Evolutionary conservation across 2,888 invertebrate species (phyloP).

Genomic region (Melinaea menophilus): DNA sequence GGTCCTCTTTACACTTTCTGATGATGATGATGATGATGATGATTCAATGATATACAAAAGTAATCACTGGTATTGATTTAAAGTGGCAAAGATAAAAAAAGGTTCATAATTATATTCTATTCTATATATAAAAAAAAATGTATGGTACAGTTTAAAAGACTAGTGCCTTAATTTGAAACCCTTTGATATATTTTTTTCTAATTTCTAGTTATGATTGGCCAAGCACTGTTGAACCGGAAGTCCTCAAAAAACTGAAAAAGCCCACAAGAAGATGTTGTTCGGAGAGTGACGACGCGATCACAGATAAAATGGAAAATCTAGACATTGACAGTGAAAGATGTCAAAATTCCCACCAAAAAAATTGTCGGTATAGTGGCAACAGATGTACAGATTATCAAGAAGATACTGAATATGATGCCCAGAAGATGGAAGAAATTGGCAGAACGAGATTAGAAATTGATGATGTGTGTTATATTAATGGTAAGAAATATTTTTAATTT

Average conservation of each 20-base stretch:
- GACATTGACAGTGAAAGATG: slow-evolving; percentile 33
- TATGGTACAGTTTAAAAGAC: no score
- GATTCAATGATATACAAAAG: no score
- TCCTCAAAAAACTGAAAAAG: slow-evolving; percentile 55
- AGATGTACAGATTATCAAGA: slow-evolving; percentile 32
- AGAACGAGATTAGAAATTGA: slow-evolving; percentile 82
- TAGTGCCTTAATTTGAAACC: no score
- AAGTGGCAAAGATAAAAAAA: no score
- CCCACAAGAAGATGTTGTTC: slow-evolving; percentile 45
- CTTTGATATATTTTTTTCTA: no score
- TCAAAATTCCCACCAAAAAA: slow-evolving; percentile 34
- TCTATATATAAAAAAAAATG: no score
- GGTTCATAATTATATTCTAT: no score
- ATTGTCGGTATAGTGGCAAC: slow-evolving; percentile 34
- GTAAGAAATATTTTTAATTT: slow-evolving; percentile 68
- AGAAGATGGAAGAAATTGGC: slow-evolving; percentile 81
- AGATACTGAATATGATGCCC: slow-evolving; percentile 50
- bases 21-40: no score
- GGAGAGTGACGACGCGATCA: slow-evolving; percentile 37
- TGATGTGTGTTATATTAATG: slow-evolving; percentile 96
- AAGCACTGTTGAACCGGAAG: slow-evolving; percentile 60
- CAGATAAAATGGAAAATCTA: slow-evolving; percentile 31
- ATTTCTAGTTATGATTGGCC: slow-evolving; percentile 87
- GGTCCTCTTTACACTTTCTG: no score
- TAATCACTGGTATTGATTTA: no score